These are phyloP conservation scores for Macheiramphus alcinus DNA, from an alignment of 2,113 vertebrate genomes.

Conservation along the genomic window DNA sequence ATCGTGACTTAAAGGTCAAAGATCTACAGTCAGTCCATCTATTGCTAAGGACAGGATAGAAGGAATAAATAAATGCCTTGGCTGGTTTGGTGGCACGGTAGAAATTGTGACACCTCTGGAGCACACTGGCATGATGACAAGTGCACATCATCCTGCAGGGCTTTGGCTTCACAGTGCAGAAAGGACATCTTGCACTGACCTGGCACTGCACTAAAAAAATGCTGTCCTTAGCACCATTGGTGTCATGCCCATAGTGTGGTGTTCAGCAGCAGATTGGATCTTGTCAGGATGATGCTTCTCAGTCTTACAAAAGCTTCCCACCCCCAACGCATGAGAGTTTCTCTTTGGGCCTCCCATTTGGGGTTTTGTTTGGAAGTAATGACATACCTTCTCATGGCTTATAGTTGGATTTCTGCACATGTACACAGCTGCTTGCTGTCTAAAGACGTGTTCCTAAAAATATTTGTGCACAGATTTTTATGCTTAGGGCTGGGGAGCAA, in stretches of 20 bases:
- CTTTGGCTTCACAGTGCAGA: background rate
- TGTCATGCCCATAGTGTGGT: background rate
- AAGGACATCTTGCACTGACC: background rate
- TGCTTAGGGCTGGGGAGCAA: background rate
- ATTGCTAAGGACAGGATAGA: background rate
- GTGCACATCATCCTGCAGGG: background rate
- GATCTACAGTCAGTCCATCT: background rate
- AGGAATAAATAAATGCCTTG: background rate
- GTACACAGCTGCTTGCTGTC: background rate
- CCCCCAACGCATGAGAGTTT: fast-evolving
- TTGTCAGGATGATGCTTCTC: background rate
- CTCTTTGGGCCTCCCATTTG: background rate
- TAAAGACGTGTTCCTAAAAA: background rate
- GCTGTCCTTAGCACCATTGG: background rate
- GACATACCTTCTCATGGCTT: background rate
- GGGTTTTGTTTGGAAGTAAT: background rate
- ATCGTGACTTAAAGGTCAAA: background rate
- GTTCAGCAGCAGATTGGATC: background rate
- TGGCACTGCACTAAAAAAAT: background rate
- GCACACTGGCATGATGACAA: background rate
- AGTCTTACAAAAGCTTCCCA: background rate
- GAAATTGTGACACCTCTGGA: background rate
- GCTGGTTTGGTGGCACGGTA: background rate
- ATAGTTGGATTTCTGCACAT: background rate
- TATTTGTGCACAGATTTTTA: background rate